These are phyloP conservation scores for Catocala nupta DNA, from an alignment of 2,888 invertebrate species.

Conservation along the genomic window DNA sequence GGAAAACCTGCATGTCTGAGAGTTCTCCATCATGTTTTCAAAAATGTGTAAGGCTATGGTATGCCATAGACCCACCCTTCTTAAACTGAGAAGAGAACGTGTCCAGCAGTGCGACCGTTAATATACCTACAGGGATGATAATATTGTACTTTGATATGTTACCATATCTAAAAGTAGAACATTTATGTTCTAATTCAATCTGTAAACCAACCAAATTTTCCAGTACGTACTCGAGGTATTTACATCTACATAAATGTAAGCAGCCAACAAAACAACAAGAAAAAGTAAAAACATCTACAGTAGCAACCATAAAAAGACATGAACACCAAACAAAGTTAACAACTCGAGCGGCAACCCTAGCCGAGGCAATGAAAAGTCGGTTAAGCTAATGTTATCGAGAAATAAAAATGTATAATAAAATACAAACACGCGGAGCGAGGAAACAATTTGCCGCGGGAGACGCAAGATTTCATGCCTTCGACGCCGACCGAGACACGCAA, in stretches of 20 bases:
- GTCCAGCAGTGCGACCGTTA: too few species aligned
- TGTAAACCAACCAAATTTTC: not conserved
- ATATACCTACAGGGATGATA: too few species aligned
- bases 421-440: constrained; percentile 86
- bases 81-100: too few species aligned
- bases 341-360: constrained; percentile 76
- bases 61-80: too few species aligned
- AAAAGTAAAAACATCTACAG: constrained; percentile 51
- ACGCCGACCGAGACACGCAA: constrained; percentile 54
- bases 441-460: constrained; percentile 87
- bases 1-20: too few species aligned
- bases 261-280: constrained; percentile 30
- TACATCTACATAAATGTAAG: constrained; percentile 29
- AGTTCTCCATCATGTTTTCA: too few species aligned
- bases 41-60: too few species aligned
- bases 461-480: constrained; percentile 83
- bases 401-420: constrained; percentile 88
- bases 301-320: constrained; percentile 57
- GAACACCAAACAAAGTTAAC: constrained; percentile 53
- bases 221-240: not conserved
- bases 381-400: constrained; percentile 88
- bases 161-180: too few species aligned
- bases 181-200: too few species aligned
- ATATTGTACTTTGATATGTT: too few species aligned
- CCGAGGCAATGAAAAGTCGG: constrained; percentile 86